Conservation (phyloP, 2,797 vertebrate genomes). For the Prionace glauca region DNA sequence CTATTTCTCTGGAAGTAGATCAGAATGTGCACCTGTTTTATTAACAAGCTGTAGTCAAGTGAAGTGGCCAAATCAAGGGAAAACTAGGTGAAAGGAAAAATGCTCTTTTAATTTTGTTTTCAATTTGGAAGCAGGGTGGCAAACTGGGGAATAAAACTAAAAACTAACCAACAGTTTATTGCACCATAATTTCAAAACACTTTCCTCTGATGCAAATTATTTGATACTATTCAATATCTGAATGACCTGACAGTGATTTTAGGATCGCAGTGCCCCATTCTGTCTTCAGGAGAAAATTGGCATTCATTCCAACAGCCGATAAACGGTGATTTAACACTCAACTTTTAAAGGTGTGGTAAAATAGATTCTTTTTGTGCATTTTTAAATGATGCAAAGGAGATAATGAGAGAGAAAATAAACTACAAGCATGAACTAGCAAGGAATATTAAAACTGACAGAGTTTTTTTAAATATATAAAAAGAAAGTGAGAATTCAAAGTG, state of each 20-base stretch:
- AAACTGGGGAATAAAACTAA: not conserved
- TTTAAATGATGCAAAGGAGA: not conserved
- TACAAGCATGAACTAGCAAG: too few relatives aligned
- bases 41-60: not conserved
- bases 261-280: not conserved
- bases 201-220: not conserved
- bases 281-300: not conserved
- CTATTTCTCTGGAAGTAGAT: not conserved
- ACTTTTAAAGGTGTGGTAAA: not conserved
- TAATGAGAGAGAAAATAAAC: too few relatives aligned
- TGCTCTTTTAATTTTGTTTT: not conserved
- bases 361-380: not conserved
- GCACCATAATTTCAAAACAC: not conserved
- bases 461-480: too few relatives aligned
- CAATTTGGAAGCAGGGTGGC: not conserved
- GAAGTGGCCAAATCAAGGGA: not conserved
- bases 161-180: not conserved
- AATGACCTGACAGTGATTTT: not conserved
- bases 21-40: not conserved
- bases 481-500: too few relatives aligned
- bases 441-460: too few relatives aligned
- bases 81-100: constrained; percentile 17
- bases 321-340: not conserved
- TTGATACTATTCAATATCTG: not conserved
- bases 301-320: too few relatives aligned